A percentile compares a stretch with the other conserved stretches of the same genome.
These are phyloP conservation scores for Gastrophysa polygoni DNA, from an alignment of 2,888 invertebrate genomes.

Conservation along the genomic window DNA sequence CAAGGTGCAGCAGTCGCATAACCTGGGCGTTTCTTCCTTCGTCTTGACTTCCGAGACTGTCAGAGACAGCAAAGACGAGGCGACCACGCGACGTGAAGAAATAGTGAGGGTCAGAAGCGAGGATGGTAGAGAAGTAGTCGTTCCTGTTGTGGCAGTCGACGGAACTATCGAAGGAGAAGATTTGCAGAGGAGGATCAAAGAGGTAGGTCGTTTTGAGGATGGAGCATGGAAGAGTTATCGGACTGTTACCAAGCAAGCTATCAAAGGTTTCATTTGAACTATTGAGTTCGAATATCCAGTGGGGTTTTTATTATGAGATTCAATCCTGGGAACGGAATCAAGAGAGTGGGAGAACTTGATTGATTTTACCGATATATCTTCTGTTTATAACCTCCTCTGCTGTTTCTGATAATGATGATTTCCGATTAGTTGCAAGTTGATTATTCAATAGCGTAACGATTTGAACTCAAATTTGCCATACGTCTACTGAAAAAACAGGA, in stretches of 20 bases:
- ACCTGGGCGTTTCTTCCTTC: conserved; percentile 62
- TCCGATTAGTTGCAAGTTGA: too few relatives aligned
- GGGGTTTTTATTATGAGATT: too few relatives aligned
- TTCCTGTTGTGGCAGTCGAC: conserved; percentile 28
- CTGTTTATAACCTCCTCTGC: too few relatives aligned
- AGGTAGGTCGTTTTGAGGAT: conserved; percentile 59
- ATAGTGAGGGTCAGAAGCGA: conserved; percentile 28
- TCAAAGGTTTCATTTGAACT: conserved; percentile 62
- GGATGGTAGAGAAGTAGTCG: conserved; percentile 29
- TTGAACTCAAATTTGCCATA: too few relatives aligned
- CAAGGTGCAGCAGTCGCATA: conserved; percentile 61
- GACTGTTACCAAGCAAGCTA: conserved; percentile 64
- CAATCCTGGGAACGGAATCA: too few relatives aligned
- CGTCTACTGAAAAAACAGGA: too few relatives aligned
- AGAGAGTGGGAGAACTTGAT: too few relatives aligned
- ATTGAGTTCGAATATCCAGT: too few relatives aligned
- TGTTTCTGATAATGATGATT: too few relatives aligned
- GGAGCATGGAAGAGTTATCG: conserved; percentile 61
- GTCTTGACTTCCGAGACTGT: conserved; percentile 62
- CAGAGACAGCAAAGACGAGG: conserved; percentile 51
- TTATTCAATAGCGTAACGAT: too few relatives aligned
- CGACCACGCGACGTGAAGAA: conserved; percentile 36
- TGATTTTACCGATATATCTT: too few relatives aligned
- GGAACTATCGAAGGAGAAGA: conserved; percentile 51
- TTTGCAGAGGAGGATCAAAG: conserved; percentile 56